phyloP scores from a whole-genome alignment of 2,888 invertebrate genomes.

The Trissonchulus latispiculum region DNA sequence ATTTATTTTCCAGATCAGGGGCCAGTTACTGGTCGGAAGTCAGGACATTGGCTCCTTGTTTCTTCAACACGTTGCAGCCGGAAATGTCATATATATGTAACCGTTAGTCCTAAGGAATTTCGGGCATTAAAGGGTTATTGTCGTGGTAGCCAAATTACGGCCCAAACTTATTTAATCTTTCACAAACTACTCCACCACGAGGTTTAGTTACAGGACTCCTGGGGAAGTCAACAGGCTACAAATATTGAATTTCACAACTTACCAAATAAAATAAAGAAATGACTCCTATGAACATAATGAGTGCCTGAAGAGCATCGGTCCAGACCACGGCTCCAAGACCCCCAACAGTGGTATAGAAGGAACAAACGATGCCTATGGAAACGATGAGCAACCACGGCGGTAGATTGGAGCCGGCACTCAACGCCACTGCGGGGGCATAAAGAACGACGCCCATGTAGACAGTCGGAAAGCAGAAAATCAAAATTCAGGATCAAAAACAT shows the following conservation, averaged over 20 bases:
- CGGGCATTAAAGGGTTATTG: too few relatives aligned
- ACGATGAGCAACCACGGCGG: conserved; percentile 39
- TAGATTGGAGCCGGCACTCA: conserved; percentile 43
- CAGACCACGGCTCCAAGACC: conserved; percentile 86
- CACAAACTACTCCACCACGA: too few relatives aligned
- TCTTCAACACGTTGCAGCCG: too few relatives aligned
- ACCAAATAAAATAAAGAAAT: conserved; percentile 56
- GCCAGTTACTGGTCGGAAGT: too few relatives aligned
- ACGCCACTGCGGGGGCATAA: conserved; percentile 30
- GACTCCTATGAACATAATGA: conserved; percentile 62
- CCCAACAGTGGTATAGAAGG: conserved; percentile 53
- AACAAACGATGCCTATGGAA: conserved; percentile 43
- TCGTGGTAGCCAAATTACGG: too few relatives aligned
- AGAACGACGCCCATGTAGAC: conserved; percentile 26
- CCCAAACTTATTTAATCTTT: too few relatives aligned
- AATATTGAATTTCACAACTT: not conserved
- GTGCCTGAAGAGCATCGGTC: conserved; percentile 66
- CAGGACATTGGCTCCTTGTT: too few relatives aligned
- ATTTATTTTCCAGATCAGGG: too few relatives aligned
- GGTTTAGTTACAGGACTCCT: too few relatives aligned
- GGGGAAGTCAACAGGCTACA: too few relatives aligned
- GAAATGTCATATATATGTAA: too few relatives aligned
- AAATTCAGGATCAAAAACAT: not conserved
- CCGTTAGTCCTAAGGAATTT: too few relatives aligned
- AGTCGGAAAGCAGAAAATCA: conserved; percentile 16